Conservation (phyloP, 1,140 invertebrate genomes). For the Zaprionus taronus region DNA sequence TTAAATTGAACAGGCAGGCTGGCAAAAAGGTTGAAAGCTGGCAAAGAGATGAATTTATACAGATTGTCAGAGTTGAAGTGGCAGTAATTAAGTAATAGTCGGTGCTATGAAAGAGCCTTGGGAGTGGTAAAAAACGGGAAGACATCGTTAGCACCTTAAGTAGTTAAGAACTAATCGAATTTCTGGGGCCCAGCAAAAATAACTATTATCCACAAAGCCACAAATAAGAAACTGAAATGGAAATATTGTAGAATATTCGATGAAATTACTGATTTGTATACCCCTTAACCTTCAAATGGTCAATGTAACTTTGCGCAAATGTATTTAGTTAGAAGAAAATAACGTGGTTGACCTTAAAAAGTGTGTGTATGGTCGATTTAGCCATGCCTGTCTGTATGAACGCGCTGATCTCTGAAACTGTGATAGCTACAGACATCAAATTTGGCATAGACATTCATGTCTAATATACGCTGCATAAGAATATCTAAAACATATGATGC, state of each 20-base stretch:
- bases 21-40: slow-evolving; percentile 7
- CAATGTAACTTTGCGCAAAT: too few species aligned
- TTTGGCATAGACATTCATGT: not conserved
- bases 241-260: too few species aligned
- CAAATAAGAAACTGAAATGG: too few species aligned
- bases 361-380: not conserved
- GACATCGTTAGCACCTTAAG: not conserved
- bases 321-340: too few species aligned
- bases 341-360: too few species aligned
- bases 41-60: slow-evolving; percentile 35
- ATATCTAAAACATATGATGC: not conserved
- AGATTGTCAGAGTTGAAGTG: slow-evolving; percentile 17
- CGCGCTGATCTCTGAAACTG: not conserved
- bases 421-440: not conserved
- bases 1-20: slow-evolving; percentile 22
- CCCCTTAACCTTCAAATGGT: too few species aligned
- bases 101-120: not conserved
- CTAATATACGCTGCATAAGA: not conserved
- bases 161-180: not conserved
- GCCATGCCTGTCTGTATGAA: not conserved
- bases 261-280: too few species aligned
- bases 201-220: too few species aligned
- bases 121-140: not conserved
- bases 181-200: too few species aligned
- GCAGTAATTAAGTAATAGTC: slow-evolving; percentile 4